Evolutionary conservation across 2,113 vertebrate genomes (phyloP), one percentile per base, ranked within the genome.

Genomic region (Anarrhichthys ocellatus): DNA sequence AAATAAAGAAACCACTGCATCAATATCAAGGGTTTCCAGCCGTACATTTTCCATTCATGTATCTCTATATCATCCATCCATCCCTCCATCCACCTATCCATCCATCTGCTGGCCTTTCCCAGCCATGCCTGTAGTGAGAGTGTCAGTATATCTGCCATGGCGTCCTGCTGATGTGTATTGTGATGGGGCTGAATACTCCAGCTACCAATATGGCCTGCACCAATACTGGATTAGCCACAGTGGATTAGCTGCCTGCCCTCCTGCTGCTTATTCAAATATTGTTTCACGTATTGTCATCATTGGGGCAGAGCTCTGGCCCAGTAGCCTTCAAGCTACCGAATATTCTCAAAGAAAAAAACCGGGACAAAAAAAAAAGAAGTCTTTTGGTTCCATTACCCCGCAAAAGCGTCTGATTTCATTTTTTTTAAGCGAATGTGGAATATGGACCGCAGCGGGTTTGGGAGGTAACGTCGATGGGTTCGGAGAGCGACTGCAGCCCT

Each of bases 191-290:
- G 93, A 94, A 93, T 94, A 94, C 92, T 90, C 70, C 81, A 92
- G 89, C 92, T 86, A 91, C 91, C 94, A 93, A 94, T 92, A 94
- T 94, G 94, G 92, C 93, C 93, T 70, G 88, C 91, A 89, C 93
- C 93, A 93, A 94, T 91, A 87, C 94, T 94, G 93, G 93, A 94
- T 94, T 94, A 94, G 92, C 94, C 91, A 94, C 94, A 94, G 90
- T 94, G 94, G 94, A 94, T 94, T 94, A 94, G 87, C 92, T 80
- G 83, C 83, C 90, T 89, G 90, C 90, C 92, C 93, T 94, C 94
- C 94, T 93, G 94, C 93, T 93, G 94, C 93, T 94, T 94, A 94
- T 94, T 94, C 94, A 94, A 94, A 94, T 94, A 94, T 94, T 94
- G 94, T 94, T 94, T 93, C 93, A 92, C 94, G 92, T 93, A 93